Evolutionary conservation across 2,797 vertebrate species (phyloP).

Genomic region (Coracias cyanogaster): DNA sequence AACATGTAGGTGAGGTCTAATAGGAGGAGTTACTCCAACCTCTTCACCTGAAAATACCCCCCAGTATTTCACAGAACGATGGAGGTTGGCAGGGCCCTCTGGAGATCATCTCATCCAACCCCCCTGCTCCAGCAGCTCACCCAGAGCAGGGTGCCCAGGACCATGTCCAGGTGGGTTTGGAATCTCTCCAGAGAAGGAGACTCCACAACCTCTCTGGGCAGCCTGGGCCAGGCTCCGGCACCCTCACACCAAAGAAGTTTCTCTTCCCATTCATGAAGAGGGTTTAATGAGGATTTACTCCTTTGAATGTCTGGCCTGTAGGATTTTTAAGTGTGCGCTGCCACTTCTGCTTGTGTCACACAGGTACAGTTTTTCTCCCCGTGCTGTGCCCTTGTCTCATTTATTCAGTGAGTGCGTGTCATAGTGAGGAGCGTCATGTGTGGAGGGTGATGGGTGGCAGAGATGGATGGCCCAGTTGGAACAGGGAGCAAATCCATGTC

Average conservation of each 20-base stretch:
- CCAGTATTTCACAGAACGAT: background rate
- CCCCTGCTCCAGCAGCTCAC: too few relatives aligned
- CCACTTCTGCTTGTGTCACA: background rate
- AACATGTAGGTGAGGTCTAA: background rate
- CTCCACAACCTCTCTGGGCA: background rate
- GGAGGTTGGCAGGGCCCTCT: background rate
- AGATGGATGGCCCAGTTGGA: background rate
- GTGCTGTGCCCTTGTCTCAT: background rate
- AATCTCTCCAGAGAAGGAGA: background rate
- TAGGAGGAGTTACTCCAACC: background rate
- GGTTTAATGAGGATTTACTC: background rate
- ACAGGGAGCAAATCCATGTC: background rate
- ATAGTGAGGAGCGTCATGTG: background rate
- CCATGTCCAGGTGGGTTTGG: background rate
- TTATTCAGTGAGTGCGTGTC: rapidly evolving
- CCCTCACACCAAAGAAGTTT: background rate
- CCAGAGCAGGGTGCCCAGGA: background rate
- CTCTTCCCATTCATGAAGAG: background rate
- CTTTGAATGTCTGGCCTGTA: background rate
- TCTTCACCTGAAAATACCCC: background rate
- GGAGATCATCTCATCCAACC: background rate
- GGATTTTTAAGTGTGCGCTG: background rate
- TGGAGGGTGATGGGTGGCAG: background rate
- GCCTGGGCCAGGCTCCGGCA: background rate
- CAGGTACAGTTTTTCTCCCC: background rate